Evolutionary conservation across 2,888 invertebrate species (phyloP).

Genomic region (Nemurella pictetii): DNA sequence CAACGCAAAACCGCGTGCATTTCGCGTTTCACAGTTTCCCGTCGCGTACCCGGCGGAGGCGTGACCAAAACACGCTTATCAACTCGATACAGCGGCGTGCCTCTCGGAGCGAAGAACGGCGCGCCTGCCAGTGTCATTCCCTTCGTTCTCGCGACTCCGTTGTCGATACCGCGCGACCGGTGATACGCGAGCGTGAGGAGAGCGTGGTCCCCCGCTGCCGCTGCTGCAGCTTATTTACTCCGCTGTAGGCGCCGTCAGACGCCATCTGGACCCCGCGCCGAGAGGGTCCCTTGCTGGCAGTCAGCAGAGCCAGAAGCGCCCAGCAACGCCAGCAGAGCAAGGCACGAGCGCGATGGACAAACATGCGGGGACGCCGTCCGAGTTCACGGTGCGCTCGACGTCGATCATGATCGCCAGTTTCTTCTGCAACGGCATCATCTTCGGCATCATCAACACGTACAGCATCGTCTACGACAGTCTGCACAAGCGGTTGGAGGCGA

Average conservation of each 20-base stretch:
- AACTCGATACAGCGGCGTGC: background rate
- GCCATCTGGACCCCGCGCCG: background rate
- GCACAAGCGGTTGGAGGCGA: constrained; percentile 62
- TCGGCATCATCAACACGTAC: constrained; percentile 89
- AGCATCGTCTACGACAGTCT: constrained; percentile 77
- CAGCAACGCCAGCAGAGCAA: too few species aligned
- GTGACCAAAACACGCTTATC: background rate
- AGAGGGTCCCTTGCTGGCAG: too few species aligned
- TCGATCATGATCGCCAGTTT: constrained; percentile 82
- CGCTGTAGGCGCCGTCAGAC: background rate
- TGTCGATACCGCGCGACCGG: too few species aligned
- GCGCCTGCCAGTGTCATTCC: too few species aligned
- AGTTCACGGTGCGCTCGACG: constrained; percentile 82
- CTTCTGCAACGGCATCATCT: constrained; percentile 85
- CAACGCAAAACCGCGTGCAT: background rate
- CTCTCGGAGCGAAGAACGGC: too few species aligned
- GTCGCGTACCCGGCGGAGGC: background rate
- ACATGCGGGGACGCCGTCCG: constrained; percentile 51
- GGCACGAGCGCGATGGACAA: constrained; percentile 26
- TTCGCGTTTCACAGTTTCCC: background rate
- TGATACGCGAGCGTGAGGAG: too few species aligned
- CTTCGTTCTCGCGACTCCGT: background rate
- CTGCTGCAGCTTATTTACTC: too few species aligned
- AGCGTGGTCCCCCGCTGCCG: too few species aligned
- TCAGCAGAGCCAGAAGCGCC: too few species aligned